phyloP scores from a whole-genome alignment of 2,113 vertebrate genomes.

The Laticauda laticaudata region DNA sequence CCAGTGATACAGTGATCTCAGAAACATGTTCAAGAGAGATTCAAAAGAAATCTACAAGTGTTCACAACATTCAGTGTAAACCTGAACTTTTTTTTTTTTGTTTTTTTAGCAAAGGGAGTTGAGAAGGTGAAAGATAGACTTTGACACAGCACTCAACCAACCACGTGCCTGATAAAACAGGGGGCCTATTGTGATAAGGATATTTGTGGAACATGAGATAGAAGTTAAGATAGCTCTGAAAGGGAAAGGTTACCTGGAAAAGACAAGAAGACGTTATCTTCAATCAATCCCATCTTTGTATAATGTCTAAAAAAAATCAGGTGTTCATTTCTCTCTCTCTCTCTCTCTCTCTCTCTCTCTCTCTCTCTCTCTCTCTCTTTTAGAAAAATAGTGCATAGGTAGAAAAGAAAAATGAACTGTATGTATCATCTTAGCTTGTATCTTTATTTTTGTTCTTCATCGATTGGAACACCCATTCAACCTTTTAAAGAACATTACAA shows the following conservation, averaged over 20 bases:
- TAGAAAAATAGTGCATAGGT: background rate
- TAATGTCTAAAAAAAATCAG: background rate
- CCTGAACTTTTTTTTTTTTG: background rate
- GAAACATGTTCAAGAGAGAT: background rate
- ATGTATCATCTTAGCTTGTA: conserved; percentile 2
- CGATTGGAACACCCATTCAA: conserved; percentile 8
- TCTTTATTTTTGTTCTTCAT: conserved; percentile 26
- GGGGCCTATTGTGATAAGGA: background rate
- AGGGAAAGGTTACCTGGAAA: background rate
- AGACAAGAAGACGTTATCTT: background rate
- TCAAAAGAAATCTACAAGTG: background rate
- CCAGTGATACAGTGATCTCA: background rate
- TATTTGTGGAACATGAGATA: background rate
- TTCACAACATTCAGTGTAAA: background rate
- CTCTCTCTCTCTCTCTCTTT: background rate
- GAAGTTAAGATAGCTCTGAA: background rate
- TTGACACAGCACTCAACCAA: background rate
- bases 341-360: background rate
- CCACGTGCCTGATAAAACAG: background rate
- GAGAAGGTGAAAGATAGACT: background rate
- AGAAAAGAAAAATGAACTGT: background rate
- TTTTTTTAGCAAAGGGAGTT: background rate
- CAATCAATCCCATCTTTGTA: background rate
- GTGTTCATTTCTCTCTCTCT: background rate
- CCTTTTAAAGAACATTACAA: conserved; percentile 51